Evolutionary conservation across 37 sponge, comb jelly and placozoan species (phyloP).

Genomic region (Mnemiopsis leidyi): DNA sequence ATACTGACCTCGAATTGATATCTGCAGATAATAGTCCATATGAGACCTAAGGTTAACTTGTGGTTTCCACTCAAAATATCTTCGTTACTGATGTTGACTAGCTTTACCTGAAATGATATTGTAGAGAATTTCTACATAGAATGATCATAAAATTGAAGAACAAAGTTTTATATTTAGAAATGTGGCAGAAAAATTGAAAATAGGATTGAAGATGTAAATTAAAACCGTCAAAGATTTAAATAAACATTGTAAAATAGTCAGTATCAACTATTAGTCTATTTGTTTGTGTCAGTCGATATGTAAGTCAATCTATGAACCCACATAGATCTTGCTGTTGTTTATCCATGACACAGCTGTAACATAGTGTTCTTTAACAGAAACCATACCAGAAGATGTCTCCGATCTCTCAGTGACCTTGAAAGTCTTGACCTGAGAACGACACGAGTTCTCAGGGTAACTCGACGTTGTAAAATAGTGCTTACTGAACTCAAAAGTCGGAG

Average conservation of each 20-base stretch:
- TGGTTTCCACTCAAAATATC: conserved; percentile 59
- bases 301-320: background rate
- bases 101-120: conserved; percentile 24
- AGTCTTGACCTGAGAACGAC: background rate
- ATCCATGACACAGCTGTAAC: conserved; percentile 28
- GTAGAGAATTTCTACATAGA: background rate
- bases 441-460: background rate
- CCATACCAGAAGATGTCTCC: background rate
- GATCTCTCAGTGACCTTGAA: conserved; percentile 1
- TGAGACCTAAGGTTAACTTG: conserved; percentile 60
- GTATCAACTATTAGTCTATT: too few species aligned
- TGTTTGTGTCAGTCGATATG: too few species aligned
- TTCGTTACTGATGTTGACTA: conserved; percentile 60
- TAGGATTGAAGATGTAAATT: too few species aligned
- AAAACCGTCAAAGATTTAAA: too few species aligned
- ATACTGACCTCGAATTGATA: conserved; percentile 42
- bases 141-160: too few species aligned
- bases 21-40: conserved; percentile 65
- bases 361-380: background rate
- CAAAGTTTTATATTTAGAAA: too few species aligned
- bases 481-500: background rate
- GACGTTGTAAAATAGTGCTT: background rate
- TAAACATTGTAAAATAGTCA: too few species aligned
- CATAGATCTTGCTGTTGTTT: conserved; percentile 17
- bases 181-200: too few species aligned